Evolutionary conservation across 2,888 invertebrate genomes (phyloP), one percentile per base, ranked within the genome.

Genomic region (Rhagonycha lutea): DNA sequence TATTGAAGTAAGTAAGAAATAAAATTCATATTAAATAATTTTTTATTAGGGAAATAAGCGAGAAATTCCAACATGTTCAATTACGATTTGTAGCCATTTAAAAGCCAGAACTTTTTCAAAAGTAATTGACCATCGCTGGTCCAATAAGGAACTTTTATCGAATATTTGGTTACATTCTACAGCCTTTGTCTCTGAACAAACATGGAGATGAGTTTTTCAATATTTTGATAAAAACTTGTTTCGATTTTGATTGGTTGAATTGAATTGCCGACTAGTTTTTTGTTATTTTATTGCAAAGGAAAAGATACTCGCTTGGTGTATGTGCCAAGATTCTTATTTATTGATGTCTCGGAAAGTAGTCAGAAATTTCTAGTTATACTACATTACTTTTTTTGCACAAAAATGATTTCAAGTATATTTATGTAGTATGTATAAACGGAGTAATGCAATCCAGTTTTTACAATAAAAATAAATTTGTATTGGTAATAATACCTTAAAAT

Each of bases 211-310:
- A 78, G 80, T 81, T 79, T 80, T 81, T 83, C 69, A 71, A 70
- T 80, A 79, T 79, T 78, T 70, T 69, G 74, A 76, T 79, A 85
- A 84, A 85, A 84, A 83, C 82, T 80, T 76, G 81, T 78, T 81
- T 82, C 82, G 83, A 83, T 84, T 85, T 85, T 85, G 85, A 86
- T 86, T 86, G 86, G 86, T 83, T 81, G 85, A 84, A 85, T 86
- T 85, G 85, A 83, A 85, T 84, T 82, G 84, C 84, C 83, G 85
- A 86, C 86, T 85, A 83, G 86, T 86, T 86, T 86, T 86, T 86
- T 76, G 26, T 73, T 73, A 61, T 78, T 67, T 79, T 75, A 77
- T 77, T 75, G 83, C 81, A 72, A 74, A 76, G 65, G 69, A 70
- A 71, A 72, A 70, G 72, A 75, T 73, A 70, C 76, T 73, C 75